Base-by-base conservation (phyloP, 2,797 vertebrate species). In the Siniperca undulata region DNA sequence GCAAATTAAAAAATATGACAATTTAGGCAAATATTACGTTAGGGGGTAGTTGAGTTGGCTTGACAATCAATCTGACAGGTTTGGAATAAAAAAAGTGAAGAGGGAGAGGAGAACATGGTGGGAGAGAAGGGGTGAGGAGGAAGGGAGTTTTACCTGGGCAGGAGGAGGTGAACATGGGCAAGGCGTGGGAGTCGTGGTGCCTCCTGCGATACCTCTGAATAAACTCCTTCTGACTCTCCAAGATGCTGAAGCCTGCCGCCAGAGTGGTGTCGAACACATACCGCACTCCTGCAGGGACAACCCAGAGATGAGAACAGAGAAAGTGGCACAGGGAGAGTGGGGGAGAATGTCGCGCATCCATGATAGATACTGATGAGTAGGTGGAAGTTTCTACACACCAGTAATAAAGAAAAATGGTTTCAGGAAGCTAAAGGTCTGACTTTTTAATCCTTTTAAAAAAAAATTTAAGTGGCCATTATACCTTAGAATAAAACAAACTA, bases 151-250 rank as follows among this genome's bases (percentile, higher is more conserved):
- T 91, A 99, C 98, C 98, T 74, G 98, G 98, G 86, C 98, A 99
- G 59, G 98, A 97, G 16, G 98, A 99, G 76, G 98, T 97, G 93
- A 99, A 97, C 98, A 99, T 98, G 24, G 98, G 98, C 88, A 99
- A 88, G 14, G 97, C 95, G 7, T 95, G 95, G 62, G 96, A 91
- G 70, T 97, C 97, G 38, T 97, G 97, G 80, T 96, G 96, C 92
- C 96, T 97, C 89, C 93, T 96, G 0, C 92, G 96, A 86, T 97
- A 99, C 0, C 98, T 94, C 84, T 97, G 97, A 83, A 99, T 94
- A 76, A 99, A 99, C 59, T 99, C 98, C 80, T 94, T 97, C 93
- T 99, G 98, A 81, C 97, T 98, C 94, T 99, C 98, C 73, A 99
- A 92, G 91, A 99, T 96, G 85, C 97, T 99, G 94, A 99, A 98